Evolutionary conservation across 1,140 invertebrate genomes (phyloP).

Genomic region (Papilio helenus): DNA sequence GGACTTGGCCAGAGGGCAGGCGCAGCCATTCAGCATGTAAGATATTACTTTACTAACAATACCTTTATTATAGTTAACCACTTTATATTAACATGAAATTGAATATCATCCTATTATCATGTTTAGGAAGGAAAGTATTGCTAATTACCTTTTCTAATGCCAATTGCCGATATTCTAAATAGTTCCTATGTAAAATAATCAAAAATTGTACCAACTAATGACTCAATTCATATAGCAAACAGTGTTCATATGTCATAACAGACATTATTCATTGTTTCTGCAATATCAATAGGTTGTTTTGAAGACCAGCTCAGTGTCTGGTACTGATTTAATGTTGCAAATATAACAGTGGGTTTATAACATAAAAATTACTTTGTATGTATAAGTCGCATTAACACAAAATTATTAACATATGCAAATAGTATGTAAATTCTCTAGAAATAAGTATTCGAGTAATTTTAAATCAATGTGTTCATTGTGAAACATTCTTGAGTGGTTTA

Average conservation of each 20-base stretch:
- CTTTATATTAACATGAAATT: neutral
- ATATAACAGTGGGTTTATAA: neutral
- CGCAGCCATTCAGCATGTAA: constrained; percentile 95
- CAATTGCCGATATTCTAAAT: neutral
- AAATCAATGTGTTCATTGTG: neutral
- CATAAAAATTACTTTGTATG: neutral
- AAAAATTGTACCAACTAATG: neutral
- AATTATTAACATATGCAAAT: neutral
- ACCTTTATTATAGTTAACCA: neutral
- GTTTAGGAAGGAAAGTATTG: neutral
- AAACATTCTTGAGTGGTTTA: neutral
- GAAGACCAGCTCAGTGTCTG: neutral
- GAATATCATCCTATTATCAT: neutral
- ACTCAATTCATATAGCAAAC: neutral
- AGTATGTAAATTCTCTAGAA: neutral
- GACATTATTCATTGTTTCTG: neutral
- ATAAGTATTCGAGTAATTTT: neutral
- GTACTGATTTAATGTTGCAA: neutral
- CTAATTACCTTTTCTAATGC: neutral
- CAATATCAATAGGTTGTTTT: neutral
- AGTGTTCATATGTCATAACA: neutral
- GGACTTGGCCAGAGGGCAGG: constrained; percentile 87
- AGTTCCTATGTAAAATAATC: neutral
- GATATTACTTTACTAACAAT: constrained; percentile 50
- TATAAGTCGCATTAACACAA: neutral